Evolutionary conservation across 2,113 vertebrate genomes (phyloP), one percentile per base, ranked within the genome.

Genomic region (Salvelinus alpinus): DNA sequence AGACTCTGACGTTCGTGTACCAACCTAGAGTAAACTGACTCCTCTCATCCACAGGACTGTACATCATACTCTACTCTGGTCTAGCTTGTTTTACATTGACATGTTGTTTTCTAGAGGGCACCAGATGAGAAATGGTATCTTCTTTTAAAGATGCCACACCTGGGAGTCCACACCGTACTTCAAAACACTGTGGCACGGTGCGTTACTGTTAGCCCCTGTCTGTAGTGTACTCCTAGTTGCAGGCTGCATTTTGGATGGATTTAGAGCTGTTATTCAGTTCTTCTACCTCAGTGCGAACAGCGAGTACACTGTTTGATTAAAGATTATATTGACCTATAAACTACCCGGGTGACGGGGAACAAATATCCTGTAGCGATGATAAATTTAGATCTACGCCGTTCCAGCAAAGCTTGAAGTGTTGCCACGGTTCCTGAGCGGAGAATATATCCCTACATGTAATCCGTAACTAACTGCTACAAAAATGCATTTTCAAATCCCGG

Each of bases 291-390:
- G 59, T 11, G 59, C 8, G 8, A 62, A 62, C 59, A 62, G 20
- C 18, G 25, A 44, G 16, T 29, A 66, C 60, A 44, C 13, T 51
- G 38, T 44, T 44, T 44, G 88, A 89, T 89, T 83, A 85, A 83
- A 88, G 86, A 82, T 90, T 89, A 89, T 89, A 92, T 92, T 85
- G 89, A 89, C 78, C 88, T 84, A 88, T 91, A 91, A 93, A 91
- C 91, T 87, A 90, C 82, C 85, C 76, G 71, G 13, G 72, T 59
- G 25, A 70, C 38, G 34, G 59, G 38, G 59, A 70, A 27, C 65
- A 68, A 65, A 64, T 48, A 34, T 48, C 38, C 48, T 38, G 16
- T 62, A 62, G 59, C 59, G 24, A 57, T 68, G 78, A 72, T 74
- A 80, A 60, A 76, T 76, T 76, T 65, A 47, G 64, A 48, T 73